Conservation (phyloP, 2,888 invertebrate genomes). For the Sesia bembeciformis region DNA sequence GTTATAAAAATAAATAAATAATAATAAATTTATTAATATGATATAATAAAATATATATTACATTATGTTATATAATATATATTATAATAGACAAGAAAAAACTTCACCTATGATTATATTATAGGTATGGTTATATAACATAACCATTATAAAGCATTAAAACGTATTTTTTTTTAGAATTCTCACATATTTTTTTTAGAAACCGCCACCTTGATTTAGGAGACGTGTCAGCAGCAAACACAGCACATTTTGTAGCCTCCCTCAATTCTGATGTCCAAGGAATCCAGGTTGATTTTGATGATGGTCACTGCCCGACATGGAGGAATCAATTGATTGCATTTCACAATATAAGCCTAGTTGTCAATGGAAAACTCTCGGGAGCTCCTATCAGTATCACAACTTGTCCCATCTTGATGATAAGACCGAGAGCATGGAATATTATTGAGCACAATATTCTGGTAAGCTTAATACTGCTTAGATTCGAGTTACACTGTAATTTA, state of each 20-base stretch:
- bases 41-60: no score
- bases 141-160: no score
- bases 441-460: conserved; percentile 78
- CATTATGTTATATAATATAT: no score
- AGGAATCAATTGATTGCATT: conserved; percentile 77
- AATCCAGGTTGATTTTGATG: conserved; percentile 80
- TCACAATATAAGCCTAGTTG: conserved; percentile 74
- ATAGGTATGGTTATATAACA: no score
- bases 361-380: conserved; percentile 63
- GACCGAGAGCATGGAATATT: conserved; percentile 85
- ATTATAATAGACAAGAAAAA: no score
- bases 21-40: no score
- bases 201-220: conserved; percentile 78
- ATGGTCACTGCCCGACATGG: conserved; percentile 84
- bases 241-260: conserved; percentile 70
- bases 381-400: conserved; percentile 64
- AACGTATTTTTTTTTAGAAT: no score
- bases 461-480: conserved; percentile 7
- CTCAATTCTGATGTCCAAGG: conserved; percentile 74
- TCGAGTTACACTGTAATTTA: no score
- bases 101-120: no score
- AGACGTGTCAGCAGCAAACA: conserved; percentile 77
- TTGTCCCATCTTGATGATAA: conserved; percentile 77
- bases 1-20: no score
- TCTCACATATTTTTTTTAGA: conserved; percentile 19